Evolutionary conservation across 2,797 vertebrate genomes (phyloP).

Genomic region (Psittacula derbiana): DNA sequence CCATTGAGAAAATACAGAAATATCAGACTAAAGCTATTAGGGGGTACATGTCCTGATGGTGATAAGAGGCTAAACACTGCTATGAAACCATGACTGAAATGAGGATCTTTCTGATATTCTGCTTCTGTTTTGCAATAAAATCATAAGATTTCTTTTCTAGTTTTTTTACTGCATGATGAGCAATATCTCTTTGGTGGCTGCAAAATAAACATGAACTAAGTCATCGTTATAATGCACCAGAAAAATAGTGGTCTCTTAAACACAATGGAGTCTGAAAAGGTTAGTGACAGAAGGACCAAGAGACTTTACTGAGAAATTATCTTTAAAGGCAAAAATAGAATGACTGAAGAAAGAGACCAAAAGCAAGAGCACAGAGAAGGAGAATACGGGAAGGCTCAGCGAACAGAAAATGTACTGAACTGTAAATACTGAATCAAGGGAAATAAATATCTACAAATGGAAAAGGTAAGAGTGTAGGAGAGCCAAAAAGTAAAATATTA

Average conservation of each 20-base stretch:
- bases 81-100: not conserved
- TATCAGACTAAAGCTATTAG: not conserved
- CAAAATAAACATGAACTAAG: not conserved
- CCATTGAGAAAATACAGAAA: not conserved
- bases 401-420: not conserved
- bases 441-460: not conserved
- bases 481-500: not conserved
- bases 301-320: not conserved
- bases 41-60: not conserved
- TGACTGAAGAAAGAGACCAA: not conserved
- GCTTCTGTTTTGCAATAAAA: not conserved
- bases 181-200: not conserved
- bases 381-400: not conserved
- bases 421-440: not conserved
- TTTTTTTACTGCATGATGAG: not conserved
- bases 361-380: not conserved
- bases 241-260: not conserved
- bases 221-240: not conserved
- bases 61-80: not conserved
- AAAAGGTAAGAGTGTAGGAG: not conserved
- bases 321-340: not conserved
- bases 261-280: not conserved
- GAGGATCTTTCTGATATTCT: not conserved
- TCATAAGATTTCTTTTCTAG: not conserved
- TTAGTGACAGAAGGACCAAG: not conserved